Evolutionary conservation across 2,888 invertebrate genomes (phyloP).

Genomic region (Drosophila greeni): DNA sequence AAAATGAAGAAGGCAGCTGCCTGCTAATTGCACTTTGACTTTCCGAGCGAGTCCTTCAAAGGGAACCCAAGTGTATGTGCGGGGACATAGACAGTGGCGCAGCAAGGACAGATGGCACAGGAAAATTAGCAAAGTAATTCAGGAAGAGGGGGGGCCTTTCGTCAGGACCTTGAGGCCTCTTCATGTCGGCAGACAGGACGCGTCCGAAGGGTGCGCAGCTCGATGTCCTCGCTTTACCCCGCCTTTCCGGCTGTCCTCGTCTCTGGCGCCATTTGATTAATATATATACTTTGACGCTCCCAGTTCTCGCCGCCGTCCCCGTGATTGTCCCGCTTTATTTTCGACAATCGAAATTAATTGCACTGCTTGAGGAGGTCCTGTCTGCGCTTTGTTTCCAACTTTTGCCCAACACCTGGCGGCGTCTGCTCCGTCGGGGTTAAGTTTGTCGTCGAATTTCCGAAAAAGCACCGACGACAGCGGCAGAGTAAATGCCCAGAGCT

Average conservation of each 20-base stretch:
- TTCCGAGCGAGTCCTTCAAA: constrained; percentile 46
- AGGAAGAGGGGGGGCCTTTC: constrained; percentile 43
- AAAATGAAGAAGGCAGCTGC: constrained; percentile 29
- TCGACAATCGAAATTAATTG: constrained; percentile 58
- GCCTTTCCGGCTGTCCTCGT: constrained; percentile 13
- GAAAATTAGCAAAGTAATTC: constrained; percentile 63
- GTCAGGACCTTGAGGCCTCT: constrained; percentile 41
- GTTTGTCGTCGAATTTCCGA: constrained; percentile 19
- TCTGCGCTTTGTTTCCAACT: constrained; percentile 37
- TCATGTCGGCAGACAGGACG: constrained; percentile 40
- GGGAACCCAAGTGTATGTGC: neutral
- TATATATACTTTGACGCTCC: constrained; percentile 23
- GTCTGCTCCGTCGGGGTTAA: constrained; percentile 23
- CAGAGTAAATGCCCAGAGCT: constrained; percentile 1
- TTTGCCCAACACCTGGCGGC: constrained; percentile 39
- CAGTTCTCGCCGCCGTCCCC: constrained; percentile 7
- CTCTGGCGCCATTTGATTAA: constrained; percentile 43
- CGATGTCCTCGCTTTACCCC: constrained; percentile 19
- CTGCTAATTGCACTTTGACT: constrained; percentile 72
- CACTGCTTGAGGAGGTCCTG: constrained; percentile 37
- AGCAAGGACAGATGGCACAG: constrained; percentile 25
- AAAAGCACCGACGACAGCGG: neutral
- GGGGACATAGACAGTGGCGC: constrained; percentile 2
- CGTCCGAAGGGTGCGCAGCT: constrained; percentile 20
- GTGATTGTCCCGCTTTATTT: constrained; percentile 44